phyloP scores from a whole-genome alignment of 2,797 vertebrate species.

The Meda fulgida region DNA sequence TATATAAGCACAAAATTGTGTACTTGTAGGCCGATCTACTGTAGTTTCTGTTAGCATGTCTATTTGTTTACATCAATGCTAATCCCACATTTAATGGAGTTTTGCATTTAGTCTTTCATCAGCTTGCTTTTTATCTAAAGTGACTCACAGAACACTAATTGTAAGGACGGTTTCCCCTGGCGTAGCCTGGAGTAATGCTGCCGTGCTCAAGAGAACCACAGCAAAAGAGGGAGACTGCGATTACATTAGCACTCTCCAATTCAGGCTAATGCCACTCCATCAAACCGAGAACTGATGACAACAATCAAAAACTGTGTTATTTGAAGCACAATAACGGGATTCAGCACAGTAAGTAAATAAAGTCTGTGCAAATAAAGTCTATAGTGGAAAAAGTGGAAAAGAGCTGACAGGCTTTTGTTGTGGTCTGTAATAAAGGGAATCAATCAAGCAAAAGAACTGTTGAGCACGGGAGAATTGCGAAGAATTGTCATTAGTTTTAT shows the following conservation, averaged over 20 bases:
- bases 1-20: background rate
- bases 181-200: background rate
- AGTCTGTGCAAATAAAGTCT: background rate
- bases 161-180: slow-evolving; percentile 13
- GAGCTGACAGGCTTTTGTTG: background rate
- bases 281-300: slow-evolving; percentile 13
- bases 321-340: background rate
- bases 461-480: background rate
- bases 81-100: slow-evolving; percentile 31
- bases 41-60: background rate
- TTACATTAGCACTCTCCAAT: slow-evolving; percentile 11
- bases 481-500: background rate
- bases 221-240: slow-evolving; percentile 24
- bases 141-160: slow-evolving; percentile 39
- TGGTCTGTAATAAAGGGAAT: background rate
- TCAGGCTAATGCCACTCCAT: slow-evolving; percentile 33
- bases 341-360: background rate
- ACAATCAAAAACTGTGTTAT: slow-evolving; percentile 17
- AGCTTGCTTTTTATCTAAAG: slow-evolving; percentile 33
- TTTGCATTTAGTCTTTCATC: slow-evolving; percentile 25
- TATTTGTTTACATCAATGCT: slow-evolving; percentile 12
- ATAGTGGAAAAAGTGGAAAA: slow-evolving; percentile 1
- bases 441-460: background rate
- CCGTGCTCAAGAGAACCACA: background rate
- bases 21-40: background rate